These are phyloP conservation scores for Pseudochirops cupreus DNA, from an alignment of 2,797 vertebrate species.

Conservation along the genomic window DNA sequence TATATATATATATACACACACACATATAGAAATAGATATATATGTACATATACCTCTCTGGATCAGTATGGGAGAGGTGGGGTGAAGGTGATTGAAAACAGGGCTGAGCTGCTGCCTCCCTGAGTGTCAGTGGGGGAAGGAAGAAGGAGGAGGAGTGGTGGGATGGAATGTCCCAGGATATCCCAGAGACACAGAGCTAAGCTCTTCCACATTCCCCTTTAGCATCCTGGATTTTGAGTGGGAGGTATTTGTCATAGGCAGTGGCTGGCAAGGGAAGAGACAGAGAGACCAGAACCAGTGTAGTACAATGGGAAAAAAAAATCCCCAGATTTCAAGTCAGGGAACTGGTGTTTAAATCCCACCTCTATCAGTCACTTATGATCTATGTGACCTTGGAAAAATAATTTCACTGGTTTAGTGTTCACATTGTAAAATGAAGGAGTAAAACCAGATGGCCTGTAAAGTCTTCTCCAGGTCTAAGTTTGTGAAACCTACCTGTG, in stretches of 20 bases:
- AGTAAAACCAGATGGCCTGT: not conserved
- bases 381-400: not conserved
- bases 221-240: not conserved
- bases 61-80: not conserved
- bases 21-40: too few relatives aligned
- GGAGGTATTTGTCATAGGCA: not conserved
- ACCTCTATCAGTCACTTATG: not conserved
- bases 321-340: not conserved
- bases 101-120: not conserved
- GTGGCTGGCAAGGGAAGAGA: not conserved
- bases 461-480: not conserved
- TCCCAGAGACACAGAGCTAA: accelerated
- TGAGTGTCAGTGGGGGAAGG: not conserved
- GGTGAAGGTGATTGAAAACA: not conserved
- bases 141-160: not conserved
- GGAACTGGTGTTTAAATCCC: not conserved
- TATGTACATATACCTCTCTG: not conserved
- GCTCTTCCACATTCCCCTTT: not conserved
- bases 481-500: not conserved
- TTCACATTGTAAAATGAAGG: not conserved
- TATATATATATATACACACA: too few relatives aligned
- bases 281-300: not conserved
- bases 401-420: not conserved
- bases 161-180: not conserved
- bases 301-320: not conserved